phyloP scores from a whole-genome alignment of 2,888 invertebrate species.

The Drosophila seclusa region DNA sequence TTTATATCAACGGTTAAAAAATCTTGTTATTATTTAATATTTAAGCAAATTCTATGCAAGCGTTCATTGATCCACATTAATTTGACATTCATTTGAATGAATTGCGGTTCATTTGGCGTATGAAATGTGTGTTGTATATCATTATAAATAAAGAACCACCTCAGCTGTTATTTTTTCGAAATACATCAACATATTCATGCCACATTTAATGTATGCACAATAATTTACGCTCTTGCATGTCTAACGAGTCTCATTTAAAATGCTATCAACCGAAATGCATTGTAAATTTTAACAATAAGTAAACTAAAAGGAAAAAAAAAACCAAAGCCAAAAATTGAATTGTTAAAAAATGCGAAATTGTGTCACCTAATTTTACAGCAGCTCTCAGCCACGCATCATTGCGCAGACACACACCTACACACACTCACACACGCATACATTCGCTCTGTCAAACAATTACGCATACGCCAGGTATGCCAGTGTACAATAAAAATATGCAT shows the following conservation, averaged over 20 bases:
- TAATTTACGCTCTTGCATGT: slow-evolving; percentile 31
- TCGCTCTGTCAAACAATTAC: slow-evolving; percentile 38
- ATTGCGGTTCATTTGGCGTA: slow-evolving; percentile 11
- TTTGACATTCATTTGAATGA: slow-evolving; percentile 8
- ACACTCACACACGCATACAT: background rate
- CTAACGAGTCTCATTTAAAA: slow-evolving; percentile 60
- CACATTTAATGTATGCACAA: slow-evolving; percentile 45
- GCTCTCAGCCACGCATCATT: slow-evolving; percentile 63
- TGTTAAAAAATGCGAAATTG: slow-evolving; percentile 62
- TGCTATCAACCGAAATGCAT: slow-evolving; percentile 66
- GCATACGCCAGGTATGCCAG: slow-evolving; percentile 44
- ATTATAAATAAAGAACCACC: background rate
- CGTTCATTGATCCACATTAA: slow-evolving; percentile 3
- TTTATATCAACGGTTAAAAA: background rate
- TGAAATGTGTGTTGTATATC: slow-evolving; percentile 9
- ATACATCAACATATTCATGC: slow-evolving; percentile 13
- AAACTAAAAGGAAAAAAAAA: slow-evolving; percentile 15
- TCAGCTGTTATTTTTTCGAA: background rate
- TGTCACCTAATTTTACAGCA: slow-evolving; percentile 74
- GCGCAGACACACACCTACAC: slow-evolving; percentile 21
- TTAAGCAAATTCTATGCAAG: background rate
- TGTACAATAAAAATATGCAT: slow-evolving; percentile 9
- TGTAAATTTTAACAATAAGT: slow-evolving; percentile 40
- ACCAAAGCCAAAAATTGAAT: slow-evolving; percentile 19
- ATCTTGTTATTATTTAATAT: background rate